phyloP scores from a whole-genome alignment of 2,888 invertebrate species.

The Scotopteryx bipunctaria region DNA sequence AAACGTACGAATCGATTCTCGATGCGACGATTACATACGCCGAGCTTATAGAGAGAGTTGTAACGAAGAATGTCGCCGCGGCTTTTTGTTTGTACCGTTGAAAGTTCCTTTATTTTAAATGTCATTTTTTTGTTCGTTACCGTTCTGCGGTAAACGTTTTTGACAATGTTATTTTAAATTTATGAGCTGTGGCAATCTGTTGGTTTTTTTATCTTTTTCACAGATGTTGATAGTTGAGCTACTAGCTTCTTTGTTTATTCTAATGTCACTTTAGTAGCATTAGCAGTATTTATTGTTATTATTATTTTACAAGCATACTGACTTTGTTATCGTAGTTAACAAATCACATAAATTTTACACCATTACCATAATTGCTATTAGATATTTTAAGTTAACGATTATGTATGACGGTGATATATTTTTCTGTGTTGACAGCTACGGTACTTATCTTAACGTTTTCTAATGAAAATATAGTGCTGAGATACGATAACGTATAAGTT shows the following conservation, averaged over 20 bases:
- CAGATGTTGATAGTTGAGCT: too few species aligned
- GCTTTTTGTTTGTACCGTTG: slow-evolving; percentile 59
- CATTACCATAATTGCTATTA: slow-evolving; percentile 49
- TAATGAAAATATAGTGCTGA: slow-evolving; percentile 42
- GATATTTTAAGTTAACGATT: slow-evolving; percentile 51
- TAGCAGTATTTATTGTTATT: neutral
- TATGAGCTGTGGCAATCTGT: slow-evolving; percentile 16
- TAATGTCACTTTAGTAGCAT: too few species aligned
- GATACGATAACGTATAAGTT: slow-evolving; percentile 21
- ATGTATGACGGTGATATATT: slow-evolving; percentile 44
- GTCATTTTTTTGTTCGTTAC: slow-evolving; percentile 51
- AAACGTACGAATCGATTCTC: slow-evolving; percentile 76
- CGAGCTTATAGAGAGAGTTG: slow-evolving; percentile 75
- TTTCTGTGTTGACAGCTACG: slow-evolving; percentile 43
- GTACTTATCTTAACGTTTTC: slow-evolving; percentile 37
- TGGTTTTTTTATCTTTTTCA: too few species aligned
- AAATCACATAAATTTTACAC: slow-evolving; percentile 47
- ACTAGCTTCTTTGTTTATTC: too few species aligned
- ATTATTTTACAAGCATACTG: too few species aligned
- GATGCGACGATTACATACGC: slow-evolving; percentile 69
- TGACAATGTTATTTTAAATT: slow-evolving; percentile 39
- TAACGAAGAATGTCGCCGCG: slow-evolving; percentile 72
- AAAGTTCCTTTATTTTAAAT: slow-evolving; percentile 49
- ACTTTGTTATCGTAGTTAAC: slow-evolving; percentile 46
- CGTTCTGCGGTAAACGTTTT: slow-evolving; percentile 46